Conservation (phyloP, 2,797 vertebrate genomes). For the Siniperca scherzeri region DNA sequence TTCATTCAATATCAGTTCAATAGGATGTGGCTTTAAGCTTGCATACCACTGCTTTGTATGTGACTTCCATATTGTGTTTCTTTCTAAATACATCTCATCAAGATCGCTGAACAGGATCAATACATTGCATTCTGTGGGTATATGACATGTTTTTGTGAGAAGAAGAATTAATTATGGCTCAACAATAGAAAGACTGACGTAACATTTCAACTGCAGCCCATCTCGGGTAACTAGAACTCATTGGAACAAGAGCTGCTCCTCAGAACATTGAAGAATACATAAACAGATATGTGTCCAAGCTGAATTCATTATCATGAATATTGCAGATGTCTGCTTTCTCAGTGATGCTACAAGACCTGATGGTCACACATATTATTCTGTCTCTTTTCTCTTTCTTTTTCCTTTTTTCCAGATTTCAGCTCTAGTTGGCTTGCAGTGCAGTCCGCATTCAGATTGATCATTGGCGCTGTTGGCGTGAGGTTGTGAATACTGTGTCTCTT, state of each 20-base stretch:
- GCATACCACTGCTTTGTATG: conserved; percentile 3
- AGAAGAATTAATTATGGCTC: conserved; percentile 38
- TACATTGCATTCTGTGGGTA: conserved; percentile 11
- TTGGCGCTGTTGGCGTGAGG: not conserved
- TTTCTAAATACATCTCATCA: conserved; percentile 30
- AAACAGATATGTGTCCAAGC: not conserved
- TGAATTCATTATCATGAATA: conserved; percentile 38
- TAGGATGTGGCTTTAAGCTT: conserved; percentile 19
- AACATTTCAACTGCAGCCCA: conserved; percentile 14
- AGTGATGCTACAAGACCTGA: not conserved
- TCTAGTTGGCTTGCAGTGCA: not conserved
- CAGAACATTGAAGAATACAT: conserved; percentile 4
- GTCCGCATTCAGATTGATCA: not conserved
- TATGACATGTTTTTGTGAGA: conserved; percentile 18
- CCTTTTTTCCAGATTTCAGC: not conserved
- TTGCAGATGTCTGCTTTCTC: conserved; percentile 19
- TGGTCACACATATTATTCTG: conserved; percentile 9
- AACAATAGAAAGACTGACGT: conserved; percentile 39
- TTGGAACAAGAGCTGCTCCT: not conserved
- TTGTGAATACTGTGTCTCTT: not conserved
- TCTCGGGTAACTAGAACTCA: not conserved
- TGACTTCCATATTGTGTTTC: conserved; percentile 18
- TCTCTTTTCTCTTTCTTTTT: conserved; percentile 1
- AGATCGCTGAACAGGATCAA: conserved; percentile 23
- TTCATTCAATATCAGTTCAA: conserved; percentile 12